Evolutionary conservation across 2,113 vertebrate genomes (phyloP).

Genomic region (Sminthopsis crassicaudata): DNA sequence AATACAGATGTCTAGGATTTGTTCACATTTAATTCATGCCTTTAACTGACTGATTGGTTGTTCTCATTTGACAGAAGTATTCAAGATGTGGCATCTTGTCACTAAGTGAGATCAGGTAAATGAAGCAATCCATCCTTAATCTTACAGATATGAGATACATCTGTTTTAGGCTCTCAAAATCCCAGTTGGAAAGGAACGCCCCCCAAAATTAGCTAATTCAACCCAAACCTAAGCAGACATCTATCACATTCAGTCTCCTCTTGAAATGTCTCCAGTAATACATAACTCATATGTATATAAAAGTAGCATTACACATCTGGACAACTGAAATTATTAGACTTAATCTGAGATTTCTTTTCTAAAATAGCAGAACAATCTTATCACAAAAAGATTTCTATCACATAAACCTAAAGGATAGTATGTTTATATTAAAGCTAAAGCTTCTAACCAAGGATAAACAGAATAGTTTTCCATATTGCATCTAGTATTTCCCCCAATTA

Average conservation of each 20-base stretch:
- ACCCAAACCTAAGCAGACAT: neutral
- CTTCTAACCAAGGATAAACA: slow-evolving; percentile 2
- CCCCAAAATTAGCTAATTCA: neutral
- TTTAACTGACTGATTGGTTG: neutral
- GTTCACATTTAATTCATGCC: neutral
- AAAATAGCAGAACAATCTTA: slow-evolving; percentile 23
- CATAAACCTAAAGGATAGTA: neutral
- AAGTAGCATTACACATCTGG: neutral
- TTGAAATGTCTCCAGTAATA: neutral
- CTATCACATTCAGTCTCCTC: neutral
- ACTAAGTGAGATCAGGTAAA: neutral
- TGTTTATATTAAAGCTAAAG: neutral
- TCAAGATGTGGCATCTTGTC: neutral
- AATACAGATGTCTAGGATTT: neutral
- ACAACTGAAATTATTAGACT: slow-evolving; percentile 10
- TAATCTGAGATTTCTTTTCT: slow-evolving; percentile 21
- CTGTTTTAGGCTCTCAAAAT: neutral
- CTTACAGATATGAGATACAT: neutral
- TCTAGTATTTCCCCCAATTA: neutral
- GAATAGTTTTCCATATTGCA: neutral
- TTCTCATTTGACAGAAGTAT: neutral
- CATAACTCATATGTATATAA: neutral
- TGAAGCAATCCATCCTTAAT: neutral
- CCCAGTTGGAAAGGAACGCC: neutral
- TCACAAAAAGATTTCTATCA: neutral